Evolutionary conservation across 23 tunicate species (phyloP), one percentile per base, ranked within the genome.

Genomic region (Phallusia fumigata): DNA sequence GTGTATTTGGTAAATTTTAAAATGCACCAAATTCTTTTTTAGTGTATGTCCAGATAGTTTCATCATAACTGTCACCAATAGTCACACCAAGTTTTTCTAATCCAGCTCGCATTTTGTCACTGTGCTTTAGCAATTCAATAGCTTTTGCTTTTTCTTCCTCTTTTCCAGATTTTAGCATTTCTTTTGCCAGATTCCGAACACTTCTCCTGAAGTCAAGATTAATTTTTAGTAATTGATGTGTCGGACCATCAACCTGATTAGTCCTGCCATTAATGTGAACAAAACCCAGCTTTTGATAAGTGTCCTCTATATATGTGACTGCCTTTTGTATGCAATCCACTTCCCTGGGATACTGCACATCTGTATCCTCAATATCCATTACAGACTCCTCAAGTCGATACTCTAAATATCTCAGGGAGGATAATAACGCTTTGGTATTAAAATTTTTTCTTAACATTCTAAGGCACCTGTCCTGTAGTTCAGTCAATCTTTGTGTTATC

Each of bases 131-230:
- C 76, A 84, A 76, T 30, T 19, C 22, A 0, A 49, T 84, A 31
- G 76, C 81, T 33, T 58, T 18, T 15, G 52, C 6, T 65, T 22
- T 35, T 12, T 84, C 31, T 53, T 76, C 53, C 19, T 53, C 2
- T 31, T 76, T 76, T 52, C 76, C 69, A 22, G 69, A 21, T 24
- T 58, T 58, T 24, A 58, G 5, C 69, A 58, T 33, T 19, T 64
- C 32, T 32, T 11, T n/a, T 19, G 87, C 87, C 32, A 84, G 35
- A 32, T 84, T 35, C 0, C 87, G 87, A 22, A 84, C 76, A 33
- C 1, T 12, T 30, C n/a, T 52, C 32, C 87, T 80, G 31, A 84
- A 84, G 10, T 58, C 53, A 12, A 34, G 36, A 19, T 24, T 58
- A 21, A 24, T 13, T 24, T 58, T 58, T 1, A 58, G 11, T 24